phyloP scores from a whole-genome alignment of 1,140 invertebrate genomes.

The Drosophila fuyamai region DNA sequence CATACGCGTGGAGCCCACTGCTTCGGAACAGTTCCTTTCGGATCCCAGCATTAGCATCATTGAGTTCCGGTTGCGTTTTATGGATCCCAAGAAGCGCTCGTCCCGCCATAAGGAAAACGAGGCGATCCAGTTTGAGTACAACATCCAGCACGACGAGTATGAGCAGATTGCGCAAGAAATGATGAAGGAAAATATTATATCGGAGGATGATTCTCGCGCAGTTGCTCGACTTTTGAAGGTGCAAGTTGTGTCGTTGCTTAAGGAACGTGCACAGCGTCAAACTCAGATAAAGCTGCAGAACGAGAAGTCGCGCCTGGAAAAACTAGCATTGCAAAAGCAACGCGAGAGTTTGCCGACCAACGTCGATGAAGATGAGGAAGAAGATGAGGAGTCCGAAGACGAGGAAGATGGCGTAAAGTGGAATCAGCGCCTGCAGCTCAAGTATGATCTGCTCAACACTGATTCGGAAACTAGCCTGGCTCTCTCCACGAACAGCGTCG shows the following conservation, averaged over 20 bases:
- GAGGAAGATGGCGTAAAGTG: conserved; percentile 76
- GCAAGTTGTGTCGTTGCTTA: conserved; percentile 83
- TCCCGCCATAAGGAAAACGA: conserved; percentile 97
- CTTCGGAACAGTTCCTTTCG: conserved; percentile 80
- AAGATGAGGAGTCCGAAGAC: conserved; percentile 79
- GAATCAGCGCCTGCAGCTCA: conserved; percentile 65
- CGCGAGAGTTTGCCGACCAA: conserved; percentile 87
- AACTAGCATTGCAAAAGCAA: conserved; percentile 86
- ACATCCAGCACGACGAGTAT: conserved; percentile 95
- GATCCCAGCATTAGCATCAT: conserved; percentile 87
- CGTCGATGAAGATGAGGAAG: conserved; percentile 78
- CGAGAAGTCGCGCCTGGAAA: conserved; percentile 85
- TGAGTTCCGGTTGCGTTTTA: conserved; percentile 96
- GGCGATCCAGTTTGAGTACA: conserved; percentile 99
- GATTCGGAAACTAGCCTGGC: conserved; percentile 71
- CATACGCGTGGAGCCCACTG: conserved; percentile 93
- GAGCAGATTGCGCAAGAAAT: conserved; percentile 98
- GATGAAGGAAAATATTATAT: conserved; percentile 95
- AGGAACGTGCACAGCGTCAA: conserved; percentile 87
- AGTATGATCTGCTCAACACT: conserved; percentile 67
- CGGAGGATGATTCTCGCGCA: conserved; percentile 95
- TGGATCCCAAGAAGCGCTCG: conserved; percentile 96
- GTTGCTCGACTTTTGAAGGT: conserved; percentile 94
- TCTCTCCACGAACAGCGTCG: conserved; percentile 61
- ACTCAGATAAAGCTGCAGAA: conserved; percentile 85